Evolutionary conservation across 2,888 invertebrate genomes (phyloP).

Genomic region (Leptinotarsa haldemani): DNA sequence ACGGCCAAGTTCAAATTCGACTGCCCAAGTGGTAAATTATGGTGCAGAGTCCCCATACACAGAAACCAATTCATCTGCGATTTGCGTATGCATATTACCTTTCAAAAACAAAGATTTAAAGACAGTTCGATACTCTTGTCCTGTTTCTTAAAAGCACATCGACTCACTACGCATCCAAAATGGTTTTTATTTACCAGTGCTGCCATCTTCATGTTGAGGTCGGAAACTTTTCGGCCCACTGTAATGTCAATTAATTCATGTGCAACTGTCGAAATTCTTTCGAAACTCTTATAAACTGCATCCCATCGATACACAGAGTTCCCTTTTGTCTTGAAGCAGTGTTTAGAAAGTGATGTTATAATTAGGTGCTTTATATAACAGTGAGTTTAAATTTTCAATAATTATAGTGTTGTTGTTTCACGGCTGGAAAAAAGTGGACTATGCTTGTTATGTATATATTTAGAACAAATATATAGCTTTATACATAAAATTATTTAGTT

Average conservation of each 20-base stretch:
- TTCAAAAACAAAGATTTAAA: too few relatives aligned
- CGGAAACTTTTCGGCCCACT: too few relatives aligned
- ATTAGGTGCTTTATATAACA: slow-evolving; percentile 7
- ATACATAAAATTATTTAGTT: slow-evolving; percentile 29
- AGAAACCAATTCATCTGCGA: too few relatives aligned
- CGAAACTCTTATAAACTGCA: slow-evolving; percentile 37
- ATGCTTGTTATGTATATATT: slow-evolving; percentile 46
- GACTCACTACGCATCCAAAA: too few relatives aligned
- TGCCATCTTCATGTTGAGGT: too few relatives aligned
- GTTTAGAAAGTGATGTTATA: slow-evolving; percentile 49
- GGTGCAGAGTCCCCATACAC: too few relatives aligned
- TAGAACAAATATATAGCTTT: slow-evolving; percentile 33
- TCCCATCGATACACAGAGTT: slow-evolving; percentile 30
- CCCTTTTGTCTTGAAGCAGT: slow-evolving; percentile 44
- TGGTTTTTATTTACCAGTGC: too few relatives aligned
- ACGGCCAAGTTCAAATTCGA: too few relatives aligned
- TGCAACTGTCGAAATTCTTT: slow-evolving; percentile 20
- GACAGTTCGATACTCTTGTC: too few relatives aligned
- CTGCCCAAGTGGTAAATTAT: too few relatives aligned
- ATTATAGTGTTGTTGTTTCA: slow-evolving; percentile 18
- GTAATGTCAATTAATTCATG: slow-evolving; percentile 27
- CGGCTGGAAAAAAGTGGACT: not conserved
- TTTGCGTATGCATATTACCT: too few relatives aligned
- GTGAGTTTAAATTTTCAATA: slow-evolving; percentile 6
- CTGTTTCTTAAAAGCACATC: too few relatives aligned